Evolutionary conservation across 2,888 invertebrate species (phyloP).

Genomic region (Chouioia cunea): DNA sequence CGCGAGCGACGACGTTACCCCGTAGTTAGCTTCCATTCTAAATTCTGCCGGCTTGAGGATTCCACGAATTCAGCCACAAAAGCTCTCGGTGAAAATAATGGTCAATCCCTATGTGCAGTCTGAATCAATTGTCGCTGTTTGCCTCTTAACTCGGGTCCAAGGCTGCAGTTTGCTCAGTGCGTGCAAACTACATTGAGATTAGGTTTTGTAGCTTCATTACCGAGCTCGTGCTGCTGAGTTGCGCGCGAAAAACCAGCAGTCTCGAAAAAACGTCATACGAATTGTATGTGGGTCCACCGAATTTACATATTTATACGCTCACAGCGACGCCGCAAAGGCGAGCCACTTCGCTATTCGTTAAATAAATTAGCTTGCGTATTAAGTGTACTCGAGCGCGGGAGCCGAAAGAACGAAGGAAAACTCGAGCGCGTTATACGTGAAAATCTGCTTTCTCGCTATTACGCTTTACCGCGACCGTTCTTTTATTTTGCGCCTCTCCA

Average conservation of each 20-base stretch:
- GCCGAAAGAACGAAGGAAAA: background rate
- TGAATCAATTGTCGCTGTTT: background rate
- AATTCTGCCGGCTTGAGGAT: no score
- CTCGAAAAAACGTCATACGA: background rate
- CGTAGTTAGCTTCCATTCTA: no score
- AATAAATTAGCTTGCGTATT: constrained; percentile 34
- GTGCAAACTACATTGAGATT: constrained; percentile 46
- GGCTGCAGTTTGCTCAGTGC: constrained; percentile 2
- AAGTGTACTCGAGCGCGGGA: constrained; percentile 2
- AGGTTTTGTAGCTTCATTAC: constrained; percentile 28
- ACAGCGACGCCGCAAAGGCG: background rate
- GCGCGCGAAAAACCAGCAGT: no score
- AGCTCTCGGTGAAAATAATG: background rate
- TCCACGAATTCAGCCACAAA: no score
- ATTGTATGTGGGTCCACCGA: background rate
- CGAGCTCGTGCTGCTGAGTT: background rate
- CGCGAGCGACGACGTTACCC: no score
- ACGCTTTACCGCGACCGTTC: background rate
- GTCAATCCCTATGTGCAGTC: background rate
- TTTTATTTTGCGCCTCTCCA: no score
- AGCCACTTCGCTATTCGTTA: constrained; percentile 32
- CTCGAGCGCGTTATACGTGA: background rate
- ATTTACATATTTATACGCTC: constrained; percentile 28
- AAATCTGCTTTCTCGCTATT: constrained; percentile 20
- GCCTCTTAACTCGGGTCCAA: constrained; percentile 25